Percentiles rank a stretch among this genome's conserved stretches.
phyloP scores from a whole-genome alignment of 2,797 vertebrate species.

The Naso thynnoides region DNA sequence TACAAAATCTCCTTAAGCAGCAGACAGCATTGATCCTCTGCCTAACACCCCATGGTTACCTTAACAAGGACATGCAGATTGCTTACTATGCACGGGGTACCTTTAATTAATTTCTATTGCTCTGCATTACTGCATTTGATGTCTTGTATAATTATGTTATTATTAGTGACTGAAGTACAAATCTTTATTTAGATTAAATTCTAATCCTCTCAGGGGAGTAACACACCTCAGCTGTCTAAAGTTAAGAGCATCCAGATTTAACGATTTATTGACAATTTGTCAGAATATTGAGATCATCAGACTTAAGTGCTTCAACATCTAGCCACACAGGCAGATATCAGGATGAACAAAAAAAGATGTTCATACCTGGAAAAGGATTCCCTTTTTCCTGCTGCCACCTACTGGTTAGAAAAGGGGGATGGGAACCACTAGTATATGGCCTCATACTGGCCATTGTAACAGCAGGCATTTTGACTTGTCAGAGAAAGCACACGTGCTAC shows the following conservation, averaged over 20 bases:
- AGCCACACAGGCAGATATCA: not conserved
- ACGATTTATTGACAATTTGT: not conserved
- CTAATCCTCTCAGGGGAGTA: not conserved
- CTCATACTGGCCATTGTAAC: not conserved
- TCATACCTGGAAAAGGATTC: slow-evolving; percentile 9
- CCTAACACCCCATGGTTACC: not conserved
- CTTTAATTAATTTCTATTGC: not conserved
- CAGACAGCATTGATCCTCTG: not conserved
- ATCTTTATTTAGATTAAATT: not conserved
- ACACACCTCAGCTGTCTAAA: not conserved
- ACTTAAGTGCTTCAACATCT: not conserved
- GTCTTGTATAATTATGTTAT: slow-evolving; percentile 1
- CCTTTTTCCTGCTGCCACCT: slow-evolving; percentile 72
- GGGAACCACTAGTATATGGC: not conserved
- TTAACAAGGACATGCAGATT: not conserved
- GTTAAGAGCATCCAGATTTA: not conserved
- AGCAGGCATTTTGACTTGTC: not conserved
- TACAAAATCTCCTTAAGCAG: not conserved
- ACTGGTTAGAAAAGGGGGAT: slow-evolving; percentile 34
- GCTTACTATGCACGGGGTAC: not conserved
- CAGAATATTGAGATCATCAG: not conserved
- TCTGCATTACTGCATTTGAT: not conserved
- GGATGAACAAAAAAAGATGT: slow-evolving; percentile 14
- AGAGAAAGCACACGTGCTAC: not conserved
- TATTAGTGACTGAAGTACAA: not conserved